Evolutionary conservation across 2,113 vertebrate genomes (phyloP).

Genomic region (Etheostoma spectabile): DNA sequence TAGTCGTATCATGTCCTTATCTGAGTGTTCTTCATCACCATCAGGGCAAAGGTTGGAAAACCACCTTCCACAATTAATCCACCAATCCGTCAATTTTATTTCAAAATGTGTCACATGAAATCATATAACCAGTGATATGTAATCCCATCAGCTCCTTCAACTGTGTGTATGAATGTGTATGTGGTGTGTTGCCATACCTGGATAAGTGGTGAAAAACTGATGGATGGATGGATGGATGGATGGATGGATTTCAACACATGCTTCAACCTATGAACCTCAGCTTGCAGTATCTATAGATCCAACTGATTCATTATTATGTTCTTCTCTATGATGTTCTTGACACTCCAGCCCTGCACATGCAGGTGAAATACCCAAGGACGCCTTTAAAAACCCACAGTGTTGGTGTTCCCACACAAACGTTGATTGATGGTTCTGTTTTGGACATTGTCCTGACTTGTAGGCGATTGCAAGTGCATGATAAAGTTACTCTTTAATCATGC

Average conservation of each 20-base stretch:
- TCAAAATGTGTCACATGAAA: too few species aligned
- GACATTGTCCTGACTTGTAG: slow-evolving; percentile 3
- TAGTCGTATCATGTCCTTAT: slow-evolving; percentile 6
- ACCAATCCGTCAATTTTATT: too few species aligned
- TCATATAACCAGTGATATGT: too few species aligned
- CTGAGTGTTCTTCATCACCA: slow-evolving; percentile 35
- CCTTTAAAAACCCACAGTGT: slow-evolving; percentile 13
- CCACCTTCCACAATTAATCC: too few species aligned
- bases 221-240: too few species aligned
- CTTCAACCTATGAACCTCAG: background rate
- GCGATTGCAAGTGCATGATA: background rate
- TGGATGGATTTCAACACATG: too few species aligned
- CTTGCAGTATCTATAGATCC: background rate
- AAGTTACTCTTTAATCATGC: background rate
- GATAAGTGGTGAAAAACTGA: too few species aligned
- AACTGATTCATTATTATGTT: background rate
- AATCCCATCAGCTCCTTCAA: too few species aligned
- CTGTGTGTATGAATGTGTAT: too few species aligned
- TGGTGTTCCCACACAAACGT: slow-evolving; percentile 3
- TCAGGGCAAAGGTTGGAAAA: background rate
- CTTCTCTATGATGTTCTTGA: background rate
- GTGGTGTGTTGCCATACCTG: too few species aligned
- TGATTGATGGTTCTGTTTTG: slow-evolving; percentile 48
- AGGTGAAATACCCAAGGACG: slow-evolving; percentile 43
- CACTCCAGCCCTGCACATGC: background rate